Conservation (phyloP, 2,113 vertebrate genomes). For the Aleadryas rufinucha region DNA sequence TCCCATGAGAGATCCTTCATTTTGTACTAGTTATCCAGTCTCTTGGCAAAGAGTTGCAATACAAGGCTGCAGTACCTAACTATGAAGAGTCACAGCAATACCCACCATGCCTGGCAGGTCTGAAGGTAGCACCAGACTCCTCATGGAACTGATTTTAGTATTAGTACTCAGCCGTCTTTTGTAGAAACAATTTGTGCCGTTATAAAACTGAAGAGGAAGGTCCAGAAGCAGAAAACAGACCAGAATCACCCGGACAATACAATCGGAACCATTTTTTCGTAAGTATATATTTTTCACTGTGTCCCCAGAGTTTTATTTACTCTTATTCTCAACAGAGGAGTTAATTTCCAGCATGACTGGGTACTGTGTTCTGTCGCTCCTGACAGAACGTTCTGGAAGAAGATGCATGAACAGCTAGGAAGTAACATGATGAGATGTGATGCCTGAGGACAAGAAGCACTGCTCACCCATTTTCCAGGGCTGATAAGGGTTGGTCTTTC, state of each 20-base stretch:
- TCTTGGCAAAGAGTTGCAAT: neutral
- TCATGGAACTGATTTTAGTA: neutral
- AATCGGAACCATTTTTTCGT: neutral
- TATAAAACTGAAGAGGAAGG: neutral
- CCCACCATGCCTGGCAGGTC: neutral
- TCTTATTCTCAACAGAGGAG: neutral
- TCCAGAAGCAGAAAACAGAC: neutral
- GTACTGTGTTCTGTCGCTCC: neutral
- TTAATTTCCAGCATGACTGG: neutral
- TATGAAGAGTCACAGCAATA: neutral
- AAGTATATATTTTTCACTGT: neutral
- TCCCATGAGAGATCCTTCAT: neutral
- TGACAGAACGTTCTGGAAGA: neutral
- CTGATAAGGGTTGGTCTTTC: neutral
- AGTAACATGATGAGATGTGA: neutral
- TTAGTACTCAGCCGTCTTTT: neutral
- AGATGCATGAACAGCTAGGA: neutral
- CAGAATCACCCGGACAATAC: neutral
- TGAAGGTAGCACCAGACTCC: neutral
- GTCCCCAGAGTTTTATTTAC: neutral
- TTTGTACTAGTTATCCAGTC: neutral
- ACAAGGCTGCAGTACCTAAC: neutral
- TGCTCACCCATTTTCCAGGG: neutral
- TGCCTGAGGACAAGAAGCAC: neutral
- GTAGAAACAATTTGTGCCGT: neutral